Percentiles rank a stretch among this genome's conserved stretches.
These are phyloP conservation scores for Octopus bimaculoides DNA, from an alignment of 1,140 invertebrate species.

Conservation along the genomic window DNA sequence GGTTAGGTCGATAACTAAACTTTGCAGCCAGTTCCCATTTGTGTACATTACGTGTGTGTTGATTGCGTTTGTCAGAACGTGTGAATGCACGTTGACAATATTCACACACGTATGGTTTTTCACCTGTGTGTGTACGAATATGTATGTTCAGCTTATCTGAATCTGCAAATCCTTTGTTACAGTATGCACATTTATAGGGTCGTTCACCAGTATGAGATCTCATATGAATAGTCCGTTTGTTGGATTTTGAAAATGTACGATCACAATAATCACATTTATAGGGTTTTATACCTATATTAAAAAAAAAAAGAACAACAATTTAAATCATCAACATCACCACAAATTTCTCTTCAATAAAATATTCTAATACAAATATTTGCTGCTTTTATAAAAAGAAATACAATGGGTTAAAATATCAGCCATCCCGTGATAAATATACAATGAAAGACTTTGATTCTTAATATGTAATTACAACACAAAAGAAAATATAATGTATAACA, in stretches of 20 bases:
- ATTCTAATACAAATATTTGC: not conserved
- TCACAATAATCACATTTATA: slow-evolving; percentile 12
- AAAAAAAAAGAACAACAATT: not conserved
- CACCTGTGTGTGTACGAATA: slow-evolving; percentile 3
- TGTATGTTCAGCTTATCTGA: not conserved
- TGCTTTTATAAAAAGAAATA: not conserved
- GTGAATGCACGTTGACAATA: not conserved
- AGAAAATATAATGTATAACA: too few relatives aligned
- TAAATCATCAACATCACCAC: not conserved
- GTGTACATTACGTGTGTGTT: slow-evolving; percentile 5
- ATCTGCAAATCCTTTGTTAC: slow-evolving; percentile 1
- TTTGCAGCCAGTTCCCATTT: not conserved
- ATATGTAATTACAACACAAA: too few relatives aligned
- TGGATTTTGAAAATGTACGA: slow-evolving; percentile 1
- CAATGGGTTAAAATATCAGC: too few relatives aligned
- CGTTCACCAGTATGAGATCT: slow-evolving; percentile 2
- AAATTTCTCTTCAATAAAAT: not conserved
- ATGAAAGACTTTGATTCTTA: too few relatives aligned
- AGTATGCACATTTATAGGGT: slow-evolving; percentile 8
- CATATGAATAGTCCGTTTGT: not conserved
- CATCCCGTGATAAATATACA: too few relatives aligned
- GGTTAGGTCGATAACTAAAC: not conserved
- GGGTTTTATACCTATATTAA: not conserved
- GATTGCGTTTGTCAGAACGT: not conserved
- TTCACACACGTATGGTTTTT: not conserved